phyloP scores from a whole-genome alignment of 1,140 invertebrate species.

The Scaptomyza pallida region DNA sequence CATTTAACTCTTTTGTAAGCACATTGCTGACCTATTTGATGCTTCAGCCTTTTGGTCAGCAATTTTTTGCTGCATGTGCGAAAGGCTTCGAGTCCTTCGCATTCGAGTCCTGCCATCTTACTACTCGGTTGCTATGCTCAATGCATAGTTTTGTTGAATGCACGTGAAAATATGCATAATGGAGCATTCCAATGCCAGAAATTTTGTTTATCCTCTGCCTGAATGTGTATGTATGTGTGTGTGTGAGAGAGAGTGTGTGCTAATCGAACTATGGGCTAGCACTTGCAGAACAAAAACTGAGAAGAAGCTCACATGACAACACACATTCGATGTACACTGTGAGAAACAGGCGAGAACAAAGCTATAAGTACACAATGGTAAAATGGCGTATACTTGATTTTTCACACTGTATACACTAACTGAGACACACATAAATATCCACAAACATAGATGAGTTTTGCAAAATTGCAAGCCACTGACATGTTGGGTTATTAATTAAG shows the following conservation, averaged over 20 bases:
- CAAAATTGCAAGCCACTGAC: constrained; percentile 6
- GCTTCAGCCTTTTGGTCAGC: not conserved
- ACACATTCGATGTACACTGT: not conserved
- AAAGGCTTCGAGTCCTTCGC: not conserved
- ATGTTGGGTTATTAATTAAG: constrained; percentile 34
- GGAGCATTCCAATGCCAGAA: not conserved
- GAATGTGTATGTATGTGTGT: too few relatives aligned
- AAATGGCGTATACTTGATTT: not conserved
- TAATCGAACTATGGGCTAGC: not conserved
- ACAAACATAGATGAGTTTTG: constrained; percentile 4
- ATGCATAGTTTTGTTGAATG: not conserved
- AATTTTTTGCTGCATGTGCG: constrained; percentile 34
- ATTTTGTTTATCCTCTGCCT: not conserved
- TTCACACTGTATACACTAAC: not conserved
- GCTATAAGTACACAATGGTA: too few relatives aligned
- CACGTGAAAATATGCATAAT: constrained; percentile 21
- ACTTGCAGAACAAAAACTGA: constrained; percentile 3
- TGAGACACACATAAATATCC: too few relatives aligned
- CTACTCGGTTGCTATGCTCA: not conserved
- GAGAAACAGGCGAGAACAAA: not conserved
- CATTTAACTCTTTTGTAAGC: constrained; percentile 19
- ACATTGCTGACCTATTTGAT: not conserved
- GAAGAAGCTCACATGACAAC: not conserved
- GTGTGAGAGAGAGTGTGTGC: constrained; percentile 3
- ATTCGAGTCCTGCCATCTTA: not conserved